phyloP scores from a whole-genome alignment of 2,797 vertebrate genomes.

The Xenops minutus region DNA sequence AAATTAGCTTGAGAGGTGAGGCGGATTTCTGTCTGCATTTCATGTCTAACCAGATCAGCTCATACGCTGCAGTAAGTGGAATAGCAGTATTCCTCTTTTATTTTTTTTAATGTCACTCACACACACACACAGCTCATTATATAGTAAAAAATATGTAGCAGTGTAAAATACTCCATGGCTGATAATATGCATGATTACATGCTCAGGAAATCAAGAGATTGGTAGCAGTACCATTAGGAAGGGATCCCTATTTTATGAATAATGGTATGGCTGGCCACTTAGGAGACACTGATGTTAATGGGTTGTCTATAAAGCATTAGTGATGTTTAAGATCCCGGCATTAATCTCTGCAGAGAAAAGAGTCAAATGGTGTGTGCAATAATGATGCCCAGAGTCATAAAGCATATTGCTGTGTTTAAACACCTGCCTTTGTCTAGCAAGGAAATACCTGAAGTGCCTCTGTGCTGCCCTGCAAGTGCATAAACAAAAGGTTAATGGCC shows the following conservation, averaged over 20 bases:
- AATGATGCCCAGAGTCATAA: background rate
- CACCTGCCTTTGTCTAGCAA: background rate
- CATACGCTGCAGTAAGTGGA: constrained; percentile 25
- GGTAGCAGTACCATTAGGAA: background rate
- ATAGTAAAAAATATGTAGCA: background rate
- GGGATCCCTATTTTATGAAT: constrained; percentile 19
- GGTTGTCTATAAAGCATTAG: constrained; percentile 8
- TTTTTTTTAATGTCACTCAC: background rate
- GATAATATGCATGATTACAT: background rate
- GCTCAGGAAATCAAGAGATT: background rate
- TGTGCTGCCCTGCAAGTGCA: background rate
- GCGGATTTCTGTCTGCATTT: constrained; percentile 57
- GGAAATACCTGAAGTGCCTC: background rate
- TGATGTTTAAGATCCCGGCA: background rate
- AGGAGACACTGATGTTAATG: constrained; percentile 18
- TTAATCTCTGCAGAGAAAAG: background rate
- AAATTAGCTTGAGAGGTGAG: constrained; percentile 66
- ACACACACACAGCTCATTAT: background rate
- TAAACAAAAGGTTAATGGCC: background rate
- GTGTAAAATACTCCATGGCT: background rate
- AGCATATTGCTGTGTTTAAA: background rate
- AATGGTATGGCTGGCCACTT: constrained; percentile 47
- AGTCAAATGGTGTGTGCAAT: background rate
- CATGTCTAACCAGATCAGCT: constrained; percentile 35
- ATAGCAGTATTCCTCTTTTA: background rate